Percentiles rank a stretch among this genome's conserved stretches.
Conservation (phyloP, 1,140 invertebrate species). For the Globodera ellingtonae region DNA sequence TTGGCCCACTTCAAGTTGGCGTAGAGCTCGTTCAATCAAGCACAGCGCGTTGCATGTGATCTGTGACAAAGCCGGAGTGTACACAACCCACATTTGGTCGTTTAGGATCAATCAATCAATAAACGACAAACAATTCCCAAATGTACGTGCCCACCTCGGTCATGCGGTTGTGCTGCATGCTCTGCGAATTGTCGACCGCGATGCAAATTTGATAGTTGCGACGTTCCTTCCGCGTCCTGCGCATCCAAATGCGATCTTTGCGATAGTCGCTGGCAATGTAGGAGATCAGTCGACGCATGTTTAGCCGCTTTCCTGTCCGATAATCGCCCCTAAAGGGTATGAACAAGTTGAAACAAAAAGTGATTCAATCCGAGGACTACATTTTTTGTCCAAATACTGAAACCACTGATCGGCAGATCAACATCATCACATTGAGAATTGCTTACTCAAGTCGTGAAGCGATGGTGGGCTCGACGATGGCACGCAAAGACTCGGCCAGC, state of each 20-base stretch:
- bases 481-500: conserved; percentile 86
- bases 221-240: conserved; percentile 90
- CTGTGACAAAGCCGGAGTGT: conserved; percentile 56
- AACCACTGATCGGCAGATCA: no score
- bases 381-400: no score
- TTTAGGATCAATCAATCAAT: no score
- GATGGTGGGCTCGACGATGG: conserved; percentile 91
- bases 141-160: conserved; percentile 71
- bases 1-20: conserved; percentile 88
- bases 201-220: conserved; percentile 93
- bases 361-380: no score
- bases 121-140: no score
- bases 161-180: conserved; percentile 85
- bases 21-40: conserved; percentile 85
- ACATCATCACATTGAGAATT: background rate
- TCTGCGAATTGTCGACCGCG: conserved; percentile 92
- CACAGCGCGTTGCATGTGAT: conserved; percentile 91
- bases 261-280: conserved; percentile 98
- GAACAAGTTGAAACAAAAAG: no score
- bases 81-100: no score
- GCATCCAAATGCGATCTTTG: conserved; percentile 98
- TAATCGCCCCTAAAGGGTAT: conserved; percentile 79
- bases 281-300: conserved; percentile 94
- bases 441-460: conserved; percentile 78
- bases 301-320: conserved; percentile 90